Evolutionary conservation across 2,797 vertebrate genomes (phyloP).

Genomic region (Pristis pectinata): DNA sequence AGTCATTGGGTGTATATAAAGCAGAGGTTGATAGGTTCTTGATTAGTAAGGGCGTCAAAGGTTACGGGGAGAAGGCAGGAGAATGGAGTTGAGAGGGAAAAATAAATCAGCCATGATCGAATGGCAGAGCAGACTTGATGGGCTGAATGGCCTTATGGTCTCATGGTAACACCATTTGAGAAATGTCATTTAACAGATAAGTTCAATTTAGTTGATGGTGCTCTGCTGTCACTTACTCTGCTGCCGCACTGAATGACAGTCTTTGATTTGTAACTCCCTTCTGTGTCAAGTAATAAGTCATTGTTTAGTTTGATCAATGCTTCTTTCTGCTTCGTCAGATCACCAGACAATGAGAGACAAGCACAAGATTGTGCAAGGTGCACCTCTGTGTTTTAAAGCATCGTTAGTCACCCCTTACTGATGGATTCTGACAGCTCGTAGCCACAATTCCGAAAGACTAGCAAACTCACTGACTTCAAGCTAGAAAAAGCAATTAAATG

Average conservation of each 20-base stretch:
- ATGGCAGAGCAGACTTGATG: too few relatives aligned
- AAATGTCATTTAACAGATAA: conserved; percentile 13
- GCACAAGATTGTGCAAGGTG: background rate
- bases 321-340: background rate
- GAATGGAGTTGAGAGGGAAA: too few relatives aligned
- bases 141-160: too few relatives aligned
- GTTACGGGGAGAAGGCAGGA: too few relatives aligned
- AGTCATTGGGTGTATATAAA: too few relatives aligned
- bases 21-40: too few relatives aligned
- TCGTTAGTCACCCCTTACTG: background rate
- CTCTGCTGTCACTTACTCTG: background rate
- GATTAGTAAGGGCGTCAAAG: too few relatives aligned
- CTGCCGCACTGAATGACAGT: background rate
- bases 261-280: conserved; percentile 32
- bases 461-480: background rate
- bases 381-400: background rate
- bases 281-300: background rate
- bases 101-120: too few relatives aligned
- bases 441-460: background rate
- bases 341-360: background rate
- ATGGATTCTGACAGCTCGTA: background rate
- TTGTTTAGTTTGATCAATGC: conserved; percentile 2
- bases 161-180: background rate
- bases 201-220: background rate
- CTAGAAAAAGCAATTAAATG: background rate